Percentiles rank a stretch among this genome's conserved stretches.
Conservation (phyloP, 2,797 vertebrate species). For the Gallinago solitaria region DNA sequence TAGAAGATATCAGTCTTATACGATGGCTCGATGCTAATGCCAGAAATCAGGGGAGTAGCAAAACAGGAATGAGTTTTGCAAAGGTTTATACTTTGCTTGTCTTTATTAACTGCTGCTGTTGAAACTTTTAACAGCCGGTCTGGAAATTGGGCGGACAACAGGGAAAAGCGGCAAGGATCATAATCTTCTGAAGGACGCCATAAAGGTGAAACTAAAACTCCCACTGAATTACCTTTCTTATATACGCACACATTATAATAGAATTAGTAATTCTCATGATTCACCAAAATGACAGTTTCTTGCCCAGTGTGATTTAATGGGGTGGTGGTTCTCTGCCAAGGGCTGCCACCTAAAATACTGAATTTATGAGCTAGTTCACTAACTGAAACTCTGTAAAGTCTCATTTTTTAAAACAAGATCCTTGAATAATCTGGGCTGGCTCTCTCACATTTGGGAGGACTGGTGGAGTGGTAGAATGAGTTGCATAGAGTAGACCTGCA, state of each 20-base stretch:
- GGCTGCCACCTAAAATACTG: slow-evolving; percentile 42
- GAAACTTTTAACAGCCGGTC: neutral
- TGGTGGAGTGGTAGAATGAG: neutral
- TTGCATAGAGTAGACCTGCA: neutral
- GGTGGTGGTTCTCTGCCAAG: slow-evolving; percentile 47
- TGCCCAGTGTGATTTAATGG: slow-evolving; percentile 63
- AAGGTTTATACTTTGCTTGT: slow-evolving; percentile 8
- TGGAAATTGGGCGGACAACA: neutral
- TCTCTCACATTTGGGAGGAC: neutral
- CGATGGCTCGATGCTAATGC: neutral
- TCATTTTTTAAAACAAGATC: slow-evolving; percentile 24
- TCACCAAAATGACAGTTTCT: slow-evolving; percentile 40
- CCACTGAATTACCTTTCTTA: slow-evolving; percentile 24
- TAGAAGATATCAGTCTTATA: neutral
- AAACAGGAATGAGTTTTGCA: neutral
- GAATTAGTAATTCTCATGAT: slow-evolving; percentile 56
- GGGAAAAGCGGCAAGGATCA: slow-evolving; percentile 19
- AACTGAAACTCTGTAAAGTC: slow-evolving; percentile 38
- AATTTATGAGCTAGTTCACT: slow-evolving; percentile 60
- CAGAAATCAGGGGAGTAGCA: neutral
- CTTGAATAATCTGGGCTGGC: slow-evolving; percentile 9
- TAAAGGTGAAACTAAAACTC: slow-evolving; percentile 41
- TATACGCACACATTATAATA: slow-evolving; percentile 21
- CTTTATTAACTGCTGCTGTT: slow-evolving; percentile 18
- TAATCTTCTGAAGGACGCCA: slow-evolving; percentile 30